Percentiles rank a stretch among this genome's conserved stretches.
phyloP scores from a whole-genome alignment of 2,113 vertebrate species.

The Saguinus imperator region DNA sequence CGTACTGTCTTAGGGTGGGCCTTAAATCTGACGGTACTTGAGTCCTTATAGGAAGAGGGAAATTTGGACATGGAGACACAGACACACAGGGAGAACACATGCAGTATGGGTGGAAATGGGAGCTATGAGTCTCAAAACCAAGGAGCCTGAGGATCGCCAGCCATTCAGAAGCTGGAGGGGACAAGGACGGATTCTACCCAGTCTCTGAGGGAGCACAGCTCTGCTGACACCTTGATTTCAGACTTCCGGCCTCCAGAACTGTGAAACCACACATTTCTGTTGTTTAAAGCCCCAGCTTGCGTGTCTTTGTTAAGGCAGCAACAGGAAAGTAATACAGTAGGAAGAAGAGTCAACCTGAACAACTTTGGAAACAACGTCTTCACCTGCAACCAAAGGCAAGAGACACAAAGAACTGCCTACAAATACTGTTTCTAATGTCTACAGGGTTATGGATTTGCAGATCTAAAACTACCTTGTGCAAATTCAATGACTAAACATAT shows the following conservation, averaged over 20 bases:
- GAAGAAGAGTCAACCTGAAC: neutral
- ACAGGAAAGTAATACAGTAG: neutral
- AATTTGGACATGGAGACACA: neutral
- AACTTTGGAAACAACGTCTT: neutral
- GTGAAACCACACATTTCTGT: neutral
- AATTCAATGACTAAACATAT: neutral
- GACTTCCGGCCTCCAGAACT: neutral
- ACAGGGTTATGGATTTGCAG: neutral
- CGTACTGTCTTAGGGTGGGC: neutral
- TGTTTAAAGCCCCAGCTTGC: neutral
- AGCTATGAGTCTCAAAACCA: neutral
- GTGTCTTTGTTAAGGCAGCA: neutral
- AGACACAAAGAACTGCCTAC: no score
- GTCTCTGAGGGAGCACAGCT: neutral
- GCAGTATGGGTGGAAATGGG: neutral
- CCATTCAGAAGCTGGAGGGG: neutral
- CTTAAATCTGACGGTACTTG: neutral
- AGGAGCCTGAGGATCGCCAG: neutral
- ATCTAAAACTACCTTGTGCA: neutral
- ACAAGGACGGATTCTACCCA: neutral
- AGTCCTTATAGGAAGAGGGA: no score
- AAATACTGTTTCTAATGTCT: neutral
- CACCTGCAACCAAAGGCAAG: neutral
- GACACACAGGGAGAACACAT: neutral
- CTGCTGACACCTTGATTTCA: neutral